Percentiles rank a stretch among this genome's conserved stretches.
Conservation (phyloP, 1,140 invertebrate genomes). For the Carcinoscorpius rotundicauda region DNA sequence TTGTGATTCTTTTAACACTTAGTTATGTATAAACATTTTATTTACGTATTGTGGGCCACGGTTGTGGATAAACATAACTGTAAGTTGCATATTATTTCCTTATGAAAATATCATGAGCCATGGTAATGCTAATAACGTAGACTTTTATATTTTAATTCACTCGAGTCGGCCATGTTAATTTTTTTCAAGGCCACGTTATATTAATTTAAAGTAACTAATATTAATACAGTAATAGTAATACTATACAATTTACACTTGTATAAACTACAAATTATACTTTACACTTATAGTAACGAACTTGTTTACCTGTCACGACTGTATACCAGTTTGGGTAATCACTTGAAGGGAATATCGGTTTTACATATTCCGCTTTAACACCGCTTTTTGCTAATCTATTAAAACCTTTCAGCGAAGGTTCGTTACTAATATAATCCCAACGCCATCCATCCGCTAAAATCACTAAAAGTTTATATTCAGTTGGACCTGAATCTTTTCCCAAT, state of each 20-base stretch:
- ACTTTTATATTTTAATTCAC: not conserved
- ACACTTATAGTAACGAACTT: not conserved
- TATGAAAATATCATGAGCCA: too few relatives aligned
- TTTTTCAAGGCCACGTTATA: not conserved
- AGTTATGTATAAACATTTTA: too few relatives aligned
- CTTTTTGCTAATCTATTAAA: slow-evolving; percentile 23
- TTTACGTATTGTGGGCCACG: too few relatives aligned
- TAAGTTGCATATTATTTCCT: too few relatives aligned
- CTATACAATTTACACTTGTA: not conserved
- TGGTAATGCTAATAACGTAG: too few relatives aligned
- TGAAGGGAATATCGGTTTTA: slow-evolving; percentile 29
- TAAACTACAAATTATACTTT: not conserved
- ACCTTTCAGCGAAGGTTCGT: slow-evolving; percentile 23
- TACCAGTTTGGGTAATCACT: slow-evolving; percentile 32
- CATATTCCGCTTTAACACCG: slow-evolving; percentile 26
- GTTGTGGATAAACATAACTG: too few relatives aligned
- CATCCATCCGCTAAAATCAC: slow-evolving; percentile 30
- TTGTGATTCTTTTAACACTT: too few relatives aligned
- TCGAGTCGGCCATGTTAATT: not conserved
- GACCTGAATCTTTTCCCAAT: too few relatives aligned
- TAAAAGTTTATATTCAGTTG: slow-evolving; percentile 22
- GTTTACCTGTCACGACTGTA: slow-evolving; percentile 30
- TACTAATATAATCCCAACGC: slow-evolving; percentile 29
- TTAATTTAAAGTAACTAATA: not conserved
- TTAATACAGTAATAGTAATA: not conserved